phyloP scores from a whole-genome alignment of 1,140 invertebrate genomes.

The Platyura marginata region DNA sequence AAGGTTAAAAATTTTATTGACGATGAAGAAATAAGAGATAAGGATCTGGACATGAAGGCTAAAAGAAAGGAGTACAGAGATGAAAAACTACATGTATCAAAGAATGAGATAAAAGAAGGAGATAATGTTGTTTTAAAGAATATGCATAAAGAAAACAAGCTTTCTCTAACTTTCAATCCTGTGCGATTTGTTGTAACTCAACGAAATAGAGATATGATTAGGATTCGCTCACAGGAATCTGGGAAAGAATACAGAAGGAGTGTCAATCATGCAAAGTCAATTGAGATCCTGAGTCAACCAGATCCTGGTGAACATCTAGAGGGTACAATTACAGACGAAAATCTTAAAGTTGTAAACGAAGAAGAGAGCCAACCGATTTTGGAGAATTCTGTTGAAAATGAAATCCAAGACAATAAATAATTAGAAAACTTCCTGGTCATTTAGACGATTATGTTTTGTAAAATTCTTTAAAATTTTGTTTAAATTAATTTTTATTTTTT shows the following conservation, averaged over 20 bases:
- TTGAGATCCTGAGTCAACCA: too few species aligned
- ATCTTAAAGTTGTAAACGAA: too few species aligned
- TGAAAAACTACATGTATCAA: background rate
- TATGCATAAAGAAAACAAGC: background rate
- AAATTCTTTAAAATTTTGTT: too few species aligned
- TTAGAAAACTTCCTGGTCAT: too few species aligned
- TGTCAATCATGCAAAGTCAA: background rate
- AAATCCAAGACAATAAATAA: too few species aligned
- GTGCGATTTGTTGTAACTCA: background rate
- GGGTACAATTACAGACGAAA: too few species aligned
- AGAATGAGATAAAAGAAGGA: constrained; percentile 1
- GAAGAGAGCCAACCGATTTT: too few species aligned
- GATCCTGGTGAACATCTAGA: too few species aligned
- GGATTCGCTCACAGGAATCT: background rate
- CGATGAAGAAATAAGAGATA: constrained; percentile 2
- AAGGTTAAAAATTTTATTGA: background rate
- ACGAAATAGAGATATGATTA: background rate
- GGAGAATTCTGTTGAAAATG: too few species aligned
- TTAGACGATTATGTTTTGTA: too few species aligned
- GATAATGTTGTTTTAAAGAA: background rate
- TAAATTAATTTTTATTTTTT: too few species aligned
- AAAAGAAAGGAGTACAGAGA: constrained; percentile 4
- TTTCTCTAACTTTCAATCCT: background rate
- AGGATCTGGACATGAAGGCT: constrained; percentile 1
- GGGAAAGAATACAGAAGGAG: background rate